These are phyloP conservation scores for Drosophila orosa DNA, from an alignment of 1,140 invertebrate genomes.

Conservation along the genomic window DNA sequence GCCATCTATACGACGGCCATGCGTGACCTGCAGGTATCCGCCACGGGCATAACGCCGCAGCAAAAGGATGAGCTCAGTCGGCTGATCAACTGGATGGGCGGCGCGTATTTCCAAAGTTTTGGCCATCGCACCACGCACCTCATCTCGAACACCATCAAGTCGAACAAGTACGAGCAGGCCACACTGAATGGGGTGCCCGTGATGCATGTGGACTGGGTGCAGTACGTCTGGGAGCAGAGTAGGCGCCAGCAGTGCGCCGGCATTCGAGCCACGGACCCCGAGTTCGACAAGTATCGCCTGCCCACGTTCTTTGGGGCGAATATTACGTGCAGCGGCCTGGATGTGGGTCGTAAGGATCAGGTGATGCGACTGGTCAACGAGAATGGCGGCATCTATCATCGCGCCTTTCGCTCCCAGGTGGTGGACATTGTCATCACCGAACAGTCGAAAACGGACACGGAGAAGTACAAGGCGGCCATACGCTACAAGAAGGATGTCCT, in stretches of 20 bases:
- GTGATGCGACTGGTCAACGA: conserved; percentile 89
- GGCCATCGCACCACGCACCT: conserved; percentile 92
- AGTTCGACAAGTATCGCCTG: conserved; percentile 89
- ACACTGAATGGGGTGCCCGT: conserved; percentile 89
- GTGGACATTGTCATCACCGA: conserved; percentile 83
- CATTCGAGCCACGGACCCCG: conserved; percentile 87
- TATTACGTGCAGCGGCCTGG: conserved; percentile 91
- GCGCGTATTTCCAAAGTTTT: conserved; percentile 89
- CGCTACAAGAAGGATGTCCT: conserved; percentile 91
- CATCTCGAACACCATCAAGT: conserved; percentile 89
- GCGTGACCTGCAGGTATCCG: conserved; percentile 90
- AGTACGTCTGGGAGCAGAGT: conserved; percentile 91
- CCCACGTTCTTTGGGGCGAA: conserved; percentile 92
- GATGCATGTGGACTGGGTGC: conserved; percentile 92
- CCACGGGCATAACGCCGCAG: conserved; percentile 88
- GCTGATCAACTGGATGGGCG: conserved; percentile 93
- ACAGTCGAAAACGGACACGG: conserved; percentile 87
- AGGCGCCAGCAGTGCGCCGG: conserved; percentile 83
- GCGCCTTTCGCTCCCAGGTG: conserved; percentile 85
- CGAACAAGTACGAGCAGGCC: conserved; percentile 92
- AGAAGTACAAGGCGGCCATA: conserved; percentile 92
- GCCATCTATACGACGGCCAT: conserved; percentile 93
- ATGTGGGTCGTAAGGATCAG: conserved; percentile 86
- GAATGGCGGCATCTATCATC: conserved; percentile 88
- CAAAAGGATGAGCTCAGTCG: conserved; percentile 88